These are phyloP conservation scores for Laspeyria flexula DNA, from an alignment of 2,888 invertebrate species.

Conservation along the genomic window DNA sequence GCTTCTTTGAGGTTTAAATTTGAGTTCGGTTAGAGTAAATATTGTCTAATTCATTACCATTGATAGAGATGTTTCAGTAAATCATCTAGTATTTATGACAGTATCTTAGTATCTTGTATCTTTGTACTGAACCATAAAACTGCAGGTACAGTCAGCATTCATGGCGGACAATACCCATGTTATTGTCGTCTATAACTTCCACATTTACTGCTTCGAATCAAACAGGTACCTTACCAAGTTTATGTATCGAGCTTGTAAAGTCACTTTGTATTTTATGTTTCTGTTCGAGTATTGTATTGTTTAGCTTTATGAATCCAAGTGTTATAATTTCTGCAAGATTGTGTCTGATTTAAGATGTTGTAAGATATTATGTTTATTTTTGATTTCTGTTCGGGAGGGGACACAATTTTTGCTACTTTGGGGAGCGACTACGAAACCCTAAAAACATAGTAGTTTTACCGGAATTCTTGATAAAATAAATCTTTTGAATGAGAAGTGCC, in stretches of 20 bases:
- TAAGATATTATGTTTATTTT: too few relatives aligned
- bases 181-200: slow-evolving; percentile 13
- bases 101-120: neutral
- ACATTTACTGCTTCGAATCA: slow-evolving; percentile 13
- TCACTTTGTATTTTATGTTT: slow-evolving; percentile 16
- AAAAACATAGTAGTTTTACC: too few relatives aligned
- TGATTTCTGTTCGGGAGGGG: too few relatives aligned
- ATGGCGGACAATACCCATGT: slow-evolving; percentile 1
- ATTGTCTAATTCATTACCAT: too few relatives aligned
- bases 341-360: neutral
- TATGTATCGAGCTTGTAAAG: slow-evolving; percentile 11
- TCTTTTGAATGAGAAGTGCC: too few relatives aligned
- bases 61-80: too few relatives aligned
- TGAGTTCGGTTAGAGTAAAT: too few relatives aligned
- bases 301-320: neutral
- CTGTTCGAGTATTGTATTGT: slow-evolving; percentile 2
- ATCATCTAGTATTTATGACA: neutral
- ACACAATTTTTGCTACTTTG: too few relatives aligned
- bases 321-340: neutral
- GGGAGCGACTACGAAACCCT: too few relatives aligned
- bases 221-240: slow-evolving; percentile 14
- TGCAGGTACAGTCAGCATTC: slow-evolving; percentile 4
- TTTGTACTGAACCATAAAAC: slow-evolving; percentile 4
- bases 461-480: too few relatives aligned
- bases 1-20: too few relatives aligned